A percentile compares a stretch with the other conserved stretches of the same genome.
Evolutionary conservation across 2,797 vertebrate species (phyloP).

Genomic region (Carapus acus): DNA sequence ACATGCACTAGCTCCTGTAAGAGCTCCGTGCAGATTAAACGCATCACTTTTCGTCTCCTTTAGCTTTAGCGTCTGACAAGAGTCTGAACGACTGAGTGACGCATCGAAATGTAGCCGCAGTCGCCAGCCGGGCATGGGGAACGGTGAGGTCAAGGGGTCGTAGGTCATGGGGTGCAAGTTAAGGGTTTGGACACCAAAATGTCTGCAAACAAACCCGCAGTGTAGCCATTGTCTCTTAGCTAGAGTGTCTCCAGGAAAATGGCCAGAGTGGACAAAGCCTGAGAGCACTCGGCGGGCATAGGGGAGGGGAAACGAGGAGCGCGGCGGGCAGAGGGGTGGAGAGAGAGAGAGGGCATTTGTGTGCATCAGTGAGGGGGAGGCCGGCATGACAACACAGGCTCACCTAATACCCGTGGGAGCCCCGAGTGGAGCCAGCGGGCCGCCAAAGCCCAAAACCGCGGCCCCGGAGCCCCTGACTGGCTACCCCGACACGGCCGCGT

Average conservation of each 20-base stretch:
- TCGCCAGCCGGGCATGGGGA: conserved; percentile 13
- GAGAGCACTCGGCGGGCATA: conserved; percentile 33
- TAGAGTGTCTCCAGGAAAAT: conserved; percentile 52
- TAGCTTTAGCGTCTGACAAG: too few species aligned
- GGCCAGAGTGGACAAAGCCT: conserved; percentile 58
- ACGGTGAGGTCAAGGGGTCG: neutral
- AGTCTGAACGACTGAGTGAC: too few species aligned
- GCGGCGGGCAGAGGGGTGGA: too few species aligned
- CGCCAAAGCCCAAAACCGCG: conserved; percentile 35
- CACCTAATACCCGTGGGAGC: conserved; percentile 68
- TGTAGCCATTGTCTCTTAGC: conserved; percentile 40
- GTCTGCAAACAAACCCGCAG: conserved; percentile 39
- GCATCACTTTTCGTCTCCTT: too few species aligned
- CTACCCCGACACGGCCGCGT: conserved; percentile 37
- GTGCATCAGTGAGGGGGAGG: conserved; percentile 10
- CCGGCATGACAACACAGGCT: conserved; percentile 28
- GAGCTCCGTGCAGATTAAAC: conserved; percentile 17
- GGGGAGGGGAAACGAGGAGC: too few species aligned
- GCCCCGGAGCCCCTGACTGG: conserved; percentile 28
- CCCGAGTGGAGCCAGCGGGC: conserved; percentile 36
- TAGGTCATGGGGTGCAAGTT: conserved; percentile 16
- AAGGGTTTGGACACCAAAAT: conserved; percentile 19
- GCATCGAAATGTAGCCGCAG: too few species aligned
- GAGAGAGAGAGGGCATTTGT: conserved; percentile 20
- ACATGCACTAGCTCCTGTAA: conserved; percentile 12